Evolutionary conservation across 2,888 invertebrate genomes (phyloP), one percentile per base, ranked within the genome.

Genomic region (Salpingus planirostris): DNA sequence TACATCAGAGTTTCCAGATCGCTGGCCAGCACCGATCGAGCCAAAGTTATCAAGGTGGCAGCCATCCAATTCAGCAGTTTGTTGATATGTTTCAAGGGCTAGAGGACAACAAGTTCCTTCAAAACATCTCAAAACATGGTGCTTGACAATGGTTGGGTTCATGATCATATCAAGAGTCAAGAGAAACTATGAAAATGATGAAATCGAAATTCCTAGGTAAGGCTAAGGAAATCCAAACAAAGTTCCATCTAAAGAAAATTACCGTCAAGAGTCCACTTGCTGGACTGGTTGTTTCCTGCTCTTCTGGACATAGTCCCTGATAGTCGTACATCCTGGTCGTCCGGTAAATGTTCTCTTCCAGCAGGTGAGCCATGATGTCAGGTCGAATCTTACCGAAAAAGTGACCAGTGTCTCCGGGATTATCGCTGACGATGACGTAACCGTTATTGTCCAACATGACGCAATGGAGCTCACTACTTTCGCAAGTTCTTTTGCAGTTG

Each of bases 401-500:
- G 53, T 74, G 74, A 2, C 93, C 93, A 1, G 86, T 85, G 24
- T 57, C 52, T 13, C 64, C 68, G 1, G 70, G 61, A 29, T 78
- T 74, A 21, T 65, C 69, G 8, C 87, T 83, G 13, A 83, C 79
- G 1, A 88, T 67, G 11, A 93, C 74, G 67, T 84, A 93, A 3
- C 90, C 93, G 56, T 89, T 88, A 60, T 87, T 88, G 60, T 93
- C 93, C 15, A 93, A 67, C 31, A 93, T 68, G 53, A 80, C 85
- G 55, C 93, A 93, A 44, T 85, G 82, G 55, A 84, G 71, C 34
- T 76, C 77, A 31, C 75, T 76, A 2, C 78, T 74, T 21, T 69
- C 71, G 55, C 81, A 82, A 0, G 76, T 71, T 38, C 66, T 66
- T 35, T 54, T 59, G 45, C 77, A 77, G 2, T 47, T 1, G 63